A percentile compares a stretch with the other conserved stretches of the same genome.
These are phyloP conservation scores for Muscina levida DNA, from an alignment of 2,888 invertebrate genomes.

Conservation along the genomic window DNA sequence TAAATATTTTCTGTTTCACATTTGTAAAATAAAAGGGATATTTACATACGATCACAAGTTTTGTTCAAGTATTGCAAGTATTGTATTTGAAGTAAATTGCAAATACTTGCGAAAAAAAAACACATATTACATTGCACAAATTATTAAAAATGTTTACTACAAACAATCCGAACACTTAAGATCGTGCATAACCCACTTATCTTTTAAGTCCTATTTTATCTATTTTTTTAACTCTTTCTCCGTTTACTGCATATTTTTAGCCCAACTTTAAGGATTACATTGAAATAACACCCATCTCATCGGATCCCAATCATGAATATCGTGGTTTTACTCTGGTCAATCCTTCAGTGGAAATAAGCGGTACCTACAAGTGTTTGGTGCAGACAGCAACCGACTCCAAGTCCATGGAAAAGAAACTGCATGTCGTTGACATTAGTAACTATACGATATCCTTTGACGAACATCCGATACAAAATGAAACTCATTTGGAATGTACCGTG, in stretches of 20 bases:
- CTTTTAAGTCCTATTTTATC: too few species aligned
- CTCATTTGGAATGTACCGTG: conserved; percentile 67
- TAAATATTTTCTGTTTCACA: too few species aligned
- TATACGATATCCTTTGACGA: conserved; percentile 60
- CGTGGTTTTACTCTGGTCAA: conserved; percentile 86
- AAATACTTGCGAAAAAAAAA: too few species aligned
- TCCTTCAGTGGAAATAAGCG: conserved; percentile 86
- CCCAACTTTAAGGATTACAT: conserved; percentile 81
- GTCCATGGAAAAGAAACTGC: conserved; percentile 63
- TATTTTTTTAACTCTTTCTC: too few species aligned
- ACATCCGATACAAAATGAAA: conserved; percentile 66
- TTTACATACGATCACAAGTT: too few species aligned
- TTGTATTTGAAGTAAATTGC: too few species aligned
- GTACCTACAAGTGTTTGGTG: conserved; percentile 87
- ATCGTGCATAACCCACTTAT: too few species aligned
- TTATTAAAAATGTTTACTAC: too few species aligned
- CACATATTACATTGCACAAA: too few species aligned
- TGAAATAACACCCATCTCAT: conserved; percentile 84
- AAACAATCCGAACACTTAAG: too few species aligned
- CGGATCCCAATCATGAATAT: conserved; percentile 85
- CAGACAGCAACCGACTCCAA: conserved; percentile 81
- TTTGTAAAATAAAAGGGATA: too few species aligned
- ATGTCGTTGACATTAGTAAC: conserved; percentile 68
- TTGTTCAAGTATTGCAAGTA: too few species aligned
- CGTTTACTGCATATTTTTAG: conserved; percentile 57